Conservation (phyloP, 2,113 vertebrate species). For the Panurus biarmicus region DNA sequence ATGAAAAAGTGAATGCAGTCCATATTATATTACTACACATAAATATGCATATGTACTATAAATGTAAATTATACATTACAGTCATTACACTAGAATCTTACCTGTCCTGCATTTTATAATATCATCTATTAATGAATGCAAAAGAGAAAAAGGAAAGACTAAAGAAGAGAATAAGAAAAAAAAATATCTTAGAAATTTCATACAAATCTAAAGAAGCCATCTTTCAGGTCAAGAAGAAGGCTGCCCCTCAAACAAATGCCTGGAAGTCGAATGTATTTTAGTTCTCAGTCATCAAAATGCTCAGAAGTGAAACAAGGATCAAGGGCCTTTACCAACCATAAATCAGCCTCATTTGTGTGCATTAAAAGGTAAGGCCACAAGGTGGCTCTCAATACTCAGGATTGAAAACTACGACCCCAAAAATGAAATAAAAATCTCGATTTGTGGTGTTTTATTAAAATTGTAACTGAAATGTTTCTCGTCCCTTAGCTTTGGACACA, state of each 20-base stretch:
- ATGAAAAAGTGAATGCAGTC: neutral
- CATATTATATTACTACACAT: neutral
- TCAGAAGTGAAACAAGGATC: neutral
- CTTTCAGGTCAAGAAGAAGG: neutral
- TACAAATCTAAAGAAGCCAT: neutral
- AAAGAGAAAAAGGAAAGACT: neutral
- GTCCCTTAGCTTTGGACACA: neutral
- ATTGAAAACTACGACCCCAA: neutral
- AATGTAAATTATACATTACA: neutral
- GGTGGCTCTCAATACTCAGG: slow-evolving; percentile 61
- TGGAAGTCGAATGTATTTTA: neutral
- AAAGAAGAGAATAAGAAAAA: neutral
- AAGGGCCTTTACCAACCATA: neutral
- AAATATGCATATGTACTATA: neutral
- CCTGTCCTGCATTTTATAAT: neutral
- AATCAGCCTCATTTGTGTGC: neutral
- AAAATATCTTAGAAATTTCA: neutral
- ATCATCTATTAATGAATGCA: neutral
- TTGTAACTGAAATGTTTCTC: neutral
- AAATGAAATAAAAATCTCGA: neutral
- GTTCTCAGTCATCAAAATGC: neutral
- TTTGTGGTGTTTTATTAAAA: neutral
- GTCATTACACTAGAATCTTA: neutral
- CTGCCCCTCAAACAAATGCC: neutral
- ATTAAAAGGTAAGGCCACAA: slow-evolving; percentile 33